These are phyloP conservation scores for Hippocampus kuda DNA, from an alignment of 2,797 vertebrate species.

Conservation along the genomic window DNA sequence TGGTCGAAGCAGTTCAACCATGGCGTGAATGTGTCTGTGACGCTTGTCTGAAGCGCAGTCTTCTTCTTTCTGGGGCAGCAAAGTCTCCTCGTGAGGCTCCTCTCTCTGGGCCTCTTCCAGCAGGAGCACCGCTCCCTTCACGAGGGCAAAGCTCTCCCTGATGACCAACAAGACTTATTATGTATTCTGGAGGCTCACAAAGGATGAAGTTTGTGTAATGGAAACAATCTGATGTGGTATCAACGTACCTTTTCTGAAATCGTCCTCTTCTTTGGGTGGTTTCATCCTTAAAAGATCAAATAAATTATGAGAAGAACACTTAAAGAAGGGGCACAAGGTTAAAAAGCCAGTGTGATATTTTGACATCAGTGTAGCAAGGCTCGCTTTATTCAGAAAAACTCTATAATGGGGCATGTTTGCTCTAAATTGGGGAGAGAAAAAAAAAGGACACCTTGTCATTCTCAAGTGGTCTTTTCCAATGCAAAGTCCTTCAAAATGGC, in stretches of 20 bases:
- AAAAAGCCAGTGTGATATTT: background rate
- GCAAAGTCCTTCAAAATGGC: background rate
- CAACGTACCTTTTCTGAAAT: constrained; percentile 70
- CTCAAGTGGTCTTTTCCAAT: background rate
- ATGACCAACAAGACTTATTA: background rate
- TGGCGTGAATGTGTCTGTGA: constrained; percentile 75
- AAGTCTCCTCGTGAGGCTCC: constrained; percentile 33
- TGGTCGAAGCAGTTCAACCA: constrained; percentile 79
- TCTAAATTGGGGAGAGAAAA: background rate
- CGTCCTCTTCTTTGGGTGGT: constrained; percentile 53
- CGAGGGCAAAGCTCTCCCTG: constrained; percentile 90
- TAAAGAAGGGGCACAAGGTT: background rate
- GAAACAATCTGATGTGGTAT: background rate
- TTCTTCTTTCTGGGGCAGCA: constrained; percentile 23
- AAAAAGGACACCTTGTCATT: background rate
- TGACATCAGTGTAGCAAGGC: background rate
- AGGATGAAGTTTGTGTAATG: background rate
- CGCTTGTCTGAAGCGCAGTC: constrained; percentile 33
- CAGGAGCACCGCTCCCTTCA: constrained; percentile 80
- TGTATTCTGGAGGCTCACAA: background rate
- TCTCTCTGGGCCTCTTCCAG: constrained; percentile 69
- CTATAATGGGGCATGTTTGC: background rate
- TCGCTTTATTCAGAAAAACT: background rate
- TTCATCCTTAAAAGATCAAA: constrained; percentile 60
- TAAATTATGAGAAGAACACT: constrained; percentile 5